Base-by-base conservation (phyloP, 2,888 invertebrate genomes). In the Polydrusus pterygomalis region DNA sequence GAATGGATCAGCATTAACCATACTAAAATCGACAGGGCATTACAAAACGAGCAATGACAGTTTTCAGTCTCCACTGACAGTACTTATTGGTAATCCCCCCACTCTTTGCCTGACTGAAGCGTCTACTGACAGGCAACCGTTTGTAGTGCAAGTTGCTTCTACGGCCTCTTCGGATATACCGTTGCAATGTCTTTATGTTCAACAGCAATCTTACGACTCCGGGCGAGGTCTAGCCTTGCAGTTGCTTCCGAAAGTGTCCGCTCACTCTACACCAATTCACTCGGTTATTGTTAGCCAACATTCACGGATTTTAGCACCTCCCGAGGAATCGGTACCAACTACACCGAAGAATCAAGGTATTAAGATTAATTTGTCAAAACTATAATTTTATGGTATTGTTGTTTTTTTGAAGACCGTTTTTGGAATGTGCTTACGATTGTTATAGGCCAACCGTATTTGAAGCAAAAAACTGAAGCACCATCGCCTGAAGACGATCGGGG, bases 221-320 rank as follows among this genome's bases (percentile, higher is more conserved):
- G 82, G 83, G 10, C 80, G 84, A 25, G 82, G 82, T 70, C 79
- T 86, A 38, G 79, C 86, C 9, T 65, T 87, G 62, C 86, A 85
- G 67, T 82, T 86, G 25, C 86, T 87, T 70, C 78, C 87, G 56
- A 80, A 86, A 68, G 85, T 85, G 5, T 85, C 87, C 81, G 82
- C 86, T 25, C 81, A 85, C 60, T 83, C 89, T 70, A 82, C 86
- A 64, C 84, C 89, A 70, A 84, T 88, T 25, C 90, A 90, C 76
- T 90, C 90, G 56, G 91, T 91, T 51, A 91, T 91, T 79, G 91
- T 91, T 68, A 90, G 89, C 81, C 91, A 91, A 83, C 77, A 74
- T 43, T 43, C 74, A 38, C 65, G 77, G 10, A 17, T 74, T 13
- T 17, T 43, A 0, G 17, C 25, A 2, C 51, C 62, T 17, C 25